phyloP scores from a whole-genome alignment of 2,888 invertebrate genomes.

The Eristalinus sepulchralis region DNA sequence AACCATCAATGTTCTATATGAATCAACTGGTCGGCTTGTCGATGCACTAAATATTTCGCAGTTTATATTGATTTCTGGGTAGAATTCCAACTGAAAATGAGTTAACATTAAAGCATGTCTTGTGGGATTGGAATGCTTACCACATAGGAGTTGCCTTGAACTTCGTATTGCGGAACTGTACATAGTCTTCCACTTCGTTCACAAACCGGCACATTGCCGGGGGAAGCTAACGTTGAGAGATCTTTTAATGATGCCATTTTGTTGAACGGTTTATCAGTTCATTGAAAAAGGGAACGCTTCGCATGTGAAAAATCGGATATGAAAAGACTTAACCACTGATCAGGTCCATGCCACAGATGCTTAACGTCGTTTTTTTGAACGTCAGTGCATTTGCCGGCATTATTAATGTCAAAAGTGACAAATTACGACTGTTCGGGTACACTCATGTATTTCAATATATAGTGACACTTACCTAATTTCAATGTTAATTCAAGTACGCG shows the following conservation, averaged over 20 bases:
- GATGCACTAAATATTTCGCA: conserved; percentile 83
- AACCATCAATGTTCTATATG: conserved; percentile 82
- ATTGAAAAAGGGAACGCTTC: background rate
- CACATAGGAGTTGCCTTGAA: conserved; percentile 73
- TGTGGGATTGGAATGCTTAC: conserved; percentile 78
- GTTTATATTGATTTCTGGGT: conserved; percentile 87
- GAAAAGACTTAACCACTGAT: no score
- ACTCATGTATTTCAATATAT: no score
- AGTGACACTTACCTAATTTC: no score
- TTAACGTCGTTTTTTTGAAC: no score
- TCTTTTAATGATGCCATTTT: conserved; percentile 82
- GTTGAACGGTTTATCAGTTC: no score
- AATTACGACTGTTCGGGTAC: no score
- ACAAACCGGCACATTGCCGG: conserved; percentile 83
- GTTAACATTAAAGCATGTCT: background rate
- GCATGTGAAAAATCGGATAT: background rate
- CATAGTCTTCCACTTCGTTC: conserved; percentile 85
- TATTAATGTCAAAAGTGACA: no score
- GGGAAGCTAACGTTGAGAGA: conserved; percentile 82
- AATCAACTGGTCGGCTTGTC: conserved; percentile 80
- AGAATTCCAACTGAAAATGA: conserved; percentile 83
- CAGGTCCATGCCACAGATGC: no score
- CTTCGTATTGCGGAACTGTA: conserved; percentile 82
- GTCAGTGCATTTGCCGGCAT: no score
- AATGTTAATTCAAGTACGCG: no score